Conservation (phyloP, 2,113 vertebrate species). For the Nesogale talazaci region DNA sequence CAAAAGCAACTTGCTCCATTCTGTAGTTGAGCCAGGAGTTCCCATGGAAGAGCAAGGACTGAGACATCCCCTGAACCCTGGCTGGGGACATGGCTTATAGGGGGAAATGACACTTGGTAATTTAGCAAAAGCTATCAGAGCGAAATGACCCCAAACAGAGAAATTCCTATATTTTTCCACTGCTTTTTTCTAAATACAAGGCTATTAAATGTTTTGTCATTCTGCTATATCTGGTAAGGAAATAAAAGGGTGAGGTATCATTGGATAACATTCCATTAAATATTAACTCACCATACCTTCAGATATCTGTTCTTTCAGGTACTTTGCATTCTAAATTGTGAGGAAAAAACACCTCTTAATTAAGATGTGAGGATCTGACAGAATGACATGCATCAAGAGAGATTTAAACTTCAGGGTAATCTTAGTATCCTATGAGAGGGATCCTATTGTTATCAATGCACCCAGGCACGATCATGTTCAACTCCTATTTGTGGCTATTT, state of each 20-base stretch:
- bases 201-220: background rate
- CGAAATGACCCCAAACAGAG: background rate
- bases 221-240: background rate
- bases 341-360: slow-evolving; percentile 19
- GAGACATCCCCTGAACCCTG: background rate
- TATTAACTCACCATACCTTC: no score
- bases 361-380: background rate
- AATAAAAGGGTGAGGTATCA: background rate
- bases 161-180: background rate
- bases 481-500: background rate
- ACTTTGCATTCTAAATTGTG: slow-evolving; percentile 26
- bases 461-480: background rate
- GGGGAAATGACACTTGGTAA: background rate
- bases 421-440: background rate
- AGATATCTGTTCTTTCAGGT: background rate
- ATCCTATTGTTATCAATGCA: background rate
- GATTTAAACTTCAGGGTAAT: background rate
- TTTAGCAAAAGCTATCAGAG: background rate
- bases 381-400: background rate
- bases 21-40: background rate
- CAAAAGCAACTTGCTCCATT: background rate
- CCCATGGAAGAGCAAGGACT: background rate
- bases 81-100: no score
- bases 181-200: background rate
- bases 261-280: background rate